Conservation (phyloP, 2,888 invertebrate species). For the Molanna angustata region DNA sequence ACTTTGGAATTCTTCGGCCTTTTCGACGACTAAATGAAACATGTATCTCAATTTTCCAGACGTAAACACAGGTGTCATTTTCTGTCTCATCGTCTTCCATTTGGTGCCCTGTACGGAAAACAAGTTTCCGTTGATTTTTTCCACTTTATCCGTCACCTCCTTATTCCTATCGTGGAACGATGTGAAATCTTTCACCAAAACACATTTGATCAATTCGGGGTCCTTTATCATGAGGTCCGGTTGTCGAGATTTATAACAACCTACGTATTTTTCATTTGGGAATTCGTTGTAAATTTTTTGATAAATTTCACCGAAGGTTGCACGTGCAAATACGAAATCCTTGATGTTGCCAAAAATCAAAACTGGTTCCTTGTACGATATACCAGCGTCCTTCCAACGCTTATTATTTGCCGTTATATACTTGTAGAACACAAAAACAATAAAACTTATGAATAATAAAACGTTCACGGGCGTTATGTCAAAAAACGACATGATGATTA, state of each 20-base stretch:
- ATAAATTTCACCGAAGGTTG: constrained; percentile 34
- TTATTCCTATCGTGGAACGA: constrained; percentile 40
- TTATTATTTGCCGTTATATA: constrained; percentile 40
- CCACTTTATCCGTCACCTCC: constrained; percentile 36
- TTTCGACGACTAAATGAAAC: constrained; percentile 39
- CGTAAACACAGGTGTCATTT: constrained; percentile 42
- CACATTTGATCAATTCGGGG: constrained; percentile 40
- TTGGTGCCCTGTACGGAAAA: constrained; percentile 41
- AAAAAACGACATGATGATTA: too few relatives aligned
- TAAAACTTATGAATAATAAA: neutral
- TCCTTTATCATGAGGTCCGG: constrained; percentile 41
- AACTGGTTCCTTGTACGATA: constrained; percentile 38
- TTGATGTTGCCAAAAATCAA: constrained; percentile 39
- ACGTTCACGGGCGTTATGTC: too few relatives aligned
- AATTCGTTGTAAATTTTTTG: constrained; percentile 38
- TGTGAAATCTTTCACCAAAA: constrained; percentile 43
- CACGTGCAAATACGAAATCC: constrained; percentile 35
- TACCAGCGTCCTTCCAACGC: constrained; percentile 40
- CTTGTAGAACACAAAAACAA: constrained; percentile 25
- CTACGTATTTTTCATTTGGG: constrained; percentile 41
- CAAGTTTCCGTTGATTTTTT: constrained; percentile 40
- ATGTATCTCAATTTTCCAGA: constrained; percentile 44
- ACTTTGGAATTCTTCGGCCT: constrained; percentile 38
- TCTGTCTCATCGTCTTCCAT: constrained; percentile 40
- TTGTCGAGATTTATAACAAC: constrained; percentile 40